These are phyloP conservation scores for Lycia hirtaria DNA, from an alignment of 2,888 invertebrate species.

Conservation along the genomic window DNA sequence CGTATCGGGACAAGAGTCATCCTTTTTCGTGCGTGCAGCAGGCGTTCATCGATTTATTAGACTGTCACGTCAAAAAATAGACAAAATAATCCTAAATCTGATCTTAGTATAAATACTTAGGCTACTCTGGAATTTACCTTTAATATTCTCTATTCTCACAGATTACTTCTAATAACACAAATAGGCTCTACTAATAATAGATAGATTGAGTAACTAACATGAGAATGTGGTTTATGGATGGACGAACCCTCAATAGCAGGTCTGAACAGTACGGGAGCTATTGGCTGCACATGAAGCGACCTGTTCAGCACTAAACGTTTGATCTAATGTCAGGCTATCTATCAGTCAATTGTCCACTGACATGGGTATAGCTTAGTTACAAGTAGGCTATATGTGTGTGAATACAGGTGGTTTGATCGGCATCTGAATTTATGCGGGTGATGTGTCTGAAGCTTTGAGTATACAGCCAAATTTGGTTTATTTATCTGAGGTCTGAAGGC, in stretches of 20 bases:
- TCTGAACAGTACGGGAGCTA: neutral
- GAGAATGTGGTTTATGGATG: neutral
- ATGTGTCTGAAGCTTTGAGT: neutral
- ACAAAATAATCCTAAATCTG: no score
- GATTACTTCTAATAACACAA: neutral
- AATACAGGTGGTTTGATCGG: slow-evolving; percentile 5
- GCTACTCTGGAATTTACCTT: neutral
- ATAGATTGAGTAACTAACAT: slow-evolving; percentile 3
- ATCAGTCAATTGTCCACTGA: slow-evolving; percentile 14
- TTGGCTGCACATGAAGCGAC: neutral
- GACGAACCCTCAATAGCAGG: neutral
- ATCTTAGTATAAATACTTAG: no score
- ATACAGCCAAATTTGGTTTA: no score
- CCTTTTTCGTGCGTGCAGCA: no score
- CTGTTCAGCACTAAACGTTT: slow-evolving; percentile 6
- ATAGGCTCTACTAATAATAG: slow-evolving; percentile 5
- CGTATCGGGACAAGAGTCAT: no score
- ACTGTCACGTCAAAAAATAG: no score
- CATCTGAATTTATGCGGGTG: neutral
- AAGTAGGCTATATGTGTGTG: neutral
- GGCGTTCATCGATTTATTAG: no score
- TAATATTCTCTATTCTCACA: neutral
- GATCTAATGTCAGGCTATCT: slow-evolving; percentile 7
- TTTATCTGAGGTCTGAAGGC: no score
- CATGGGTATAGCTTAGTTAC: neutral